Conservation (phyloP, 2,797 vertebrate genomes). For the Tauraco hartlaubi region DNA sequence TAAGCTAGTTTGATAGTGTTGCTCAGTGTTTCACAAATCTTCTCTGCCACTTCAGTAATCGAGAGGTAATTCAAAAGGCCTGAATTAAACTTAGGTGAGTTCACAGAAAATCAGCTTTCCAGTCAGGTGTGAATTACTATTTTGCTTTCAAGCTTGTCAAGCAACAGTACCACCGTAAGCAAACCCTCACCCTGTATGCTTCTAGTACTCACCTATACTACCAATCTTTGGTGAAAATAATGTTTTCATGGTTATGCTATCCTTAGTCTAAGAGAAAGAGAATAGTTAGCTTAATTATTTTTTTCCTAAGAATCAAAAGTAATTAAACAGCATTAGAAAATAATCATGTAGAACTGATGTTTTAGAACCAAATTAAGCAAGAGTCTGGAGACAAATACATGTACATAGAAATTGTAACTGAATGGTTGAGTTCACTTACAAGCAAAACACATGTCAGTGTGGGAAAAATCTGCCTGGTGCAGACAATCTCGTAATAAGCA, state of each 20-base stretch:
- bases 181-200: background rate
- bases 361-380: background rate
- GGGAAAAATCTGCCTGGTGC: background rate
- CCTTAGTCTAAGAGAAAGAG: background rate
- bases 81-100: background rate
- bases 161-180: background rate
- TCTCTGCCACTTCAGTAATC: background rate
- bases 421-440: background rate
- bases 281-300: background rate
- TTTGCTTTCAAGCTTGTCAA: background rate
- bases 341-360: background rate
- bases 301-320: background rate
- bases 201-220: background rate
- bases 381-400: background rate
- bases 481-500: background rate
- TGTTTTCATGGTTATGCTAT: background rate
- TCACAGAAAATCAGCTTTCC: background rate
- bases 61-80: background rate
- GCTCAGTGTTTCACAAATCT: background rate
- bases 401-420: background rate
- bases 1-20: background rate
- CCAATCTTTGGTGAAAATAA: background rate
- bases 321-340: background rate
- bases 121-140: background rate
- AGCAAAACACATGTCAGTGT: background rate